These are phyloP conservation scores for Pogonophryne albipinna DNA, from an alignment of 2,797 vertebrate species.

Conservation along the genomic window DNA sequence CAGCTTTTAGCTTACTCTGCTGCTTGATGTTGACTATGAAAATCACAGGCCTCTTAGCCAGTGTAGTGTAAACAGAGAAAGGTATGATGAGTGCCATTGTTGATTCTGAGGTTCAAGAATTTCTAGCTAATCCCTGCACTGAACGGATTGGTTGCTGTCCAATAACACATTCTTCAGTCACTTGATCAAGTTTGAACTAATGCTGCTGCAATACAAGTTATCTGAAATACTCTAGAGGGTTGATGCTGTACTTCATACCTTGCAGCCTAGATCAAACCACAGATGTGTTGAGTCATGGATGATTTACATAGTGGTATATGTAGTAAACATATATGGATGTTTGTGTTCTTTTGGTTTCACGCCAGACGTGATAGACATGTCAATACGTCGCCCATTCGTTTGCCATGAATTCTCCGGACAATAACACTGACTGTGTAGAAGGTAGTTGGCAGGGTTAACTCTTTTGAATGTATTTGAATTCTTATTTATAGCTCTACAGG, in stretches of 20 bases:
- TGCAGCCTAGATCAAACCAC: neutral
- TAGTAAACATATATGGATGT: neutral
- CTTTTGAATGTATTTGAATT: too few species aligned
- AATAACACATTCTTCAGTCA: neutral
- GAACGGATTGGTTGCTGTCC: neutral
- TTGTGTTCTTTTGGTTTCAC: too few species aligned
- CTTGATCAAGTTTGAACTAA: neutral
- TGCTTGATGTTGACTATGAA: constrained; percentile 14
- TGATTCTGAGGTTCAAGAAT: constrained; percentile 14
- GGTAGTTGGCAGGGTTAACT: too few species aligned
- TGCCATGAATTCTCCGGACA: too few species aligned
- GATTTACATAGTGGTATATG: neutral
- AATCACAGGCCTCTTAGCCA: neutral
- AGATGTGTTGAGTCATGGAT: neutral
- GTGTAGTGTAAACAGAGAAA: constrained; percentile 22
- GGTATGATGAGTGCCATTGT: constrained; percentile 16
- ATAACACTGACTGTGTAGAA: too few species aligned
- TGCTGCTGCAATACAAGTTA: neutral
- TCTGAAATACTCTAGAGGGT: neutral
- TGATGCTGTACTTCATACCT: neutral
- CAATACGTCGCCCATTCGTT: too few species aligned
- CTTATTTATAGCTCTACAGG: too few species aligned
- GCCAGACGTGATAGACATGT: too few species aligned
- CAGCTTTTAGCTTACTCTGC: neutral
- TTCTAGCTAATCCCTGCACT: constrained; percentile 1